Evolutionary conservation across 2,888 invertebrate species (phyloP), one percentile per base, ranked within the genome.

Genomic region (Eupeodes luniger): DNA sequence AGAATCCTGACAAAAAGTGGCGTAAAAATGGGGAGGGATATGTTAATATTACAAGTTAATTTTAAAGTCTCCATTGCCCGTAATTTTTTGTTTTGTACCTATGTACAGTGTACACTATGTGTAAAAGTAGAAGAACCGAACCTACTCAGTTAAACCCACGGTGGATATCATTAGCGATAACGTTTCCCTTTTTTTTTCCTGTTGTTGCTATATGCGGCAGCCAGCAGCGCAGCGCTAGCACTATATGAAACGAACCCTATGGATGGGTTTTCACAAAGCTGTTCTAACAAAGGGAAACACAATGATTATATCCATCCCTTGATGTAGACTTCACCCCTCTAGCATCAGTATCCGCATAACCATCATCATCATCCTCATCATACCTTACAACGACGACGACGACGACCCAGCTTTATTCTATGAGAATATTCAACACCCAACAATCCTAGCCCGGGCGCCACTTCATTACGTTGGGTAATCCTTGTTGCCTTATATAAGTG

Each of bases 41-140:
- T 85, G 88, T 85, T 88, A 88, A 88, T 88, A 88, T 85, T 85
- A 88, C 88, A 88, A 84, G 88, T 88, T 88, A 88, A 88, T 88
- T 88, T 81, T 81, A 88, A 88, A 78, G 88, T 78, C 84, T 85
- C 88, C 78, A 62, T 78, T 84, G 67, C 64, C 81, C 81, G 85
- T 77, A 80, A 76, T 80, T 80, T 83, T 76, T 78, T 40, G 2
- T 55, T 1, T 34, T 59, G 12, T 19, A 36, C 61, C 34, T 55
- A 12, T 34, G 4, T 49, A 12, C n/a, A n/a, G n/a, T 57, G n/a
- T 75, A 27, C 27, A 27, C 27, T 27, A 70, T 53, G 27, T 78
- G 49, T 62, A 57, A 57, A 62, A 27, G 27, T 27, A 27, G 27
- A 27, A 27, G 27, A 27, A 27, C 27, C 27, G 88, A 88, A 84